Evolutionary conservation across 2,888 invertebrate species (phyloP).

Genomic region (Pyrgus malvae): DNA sequence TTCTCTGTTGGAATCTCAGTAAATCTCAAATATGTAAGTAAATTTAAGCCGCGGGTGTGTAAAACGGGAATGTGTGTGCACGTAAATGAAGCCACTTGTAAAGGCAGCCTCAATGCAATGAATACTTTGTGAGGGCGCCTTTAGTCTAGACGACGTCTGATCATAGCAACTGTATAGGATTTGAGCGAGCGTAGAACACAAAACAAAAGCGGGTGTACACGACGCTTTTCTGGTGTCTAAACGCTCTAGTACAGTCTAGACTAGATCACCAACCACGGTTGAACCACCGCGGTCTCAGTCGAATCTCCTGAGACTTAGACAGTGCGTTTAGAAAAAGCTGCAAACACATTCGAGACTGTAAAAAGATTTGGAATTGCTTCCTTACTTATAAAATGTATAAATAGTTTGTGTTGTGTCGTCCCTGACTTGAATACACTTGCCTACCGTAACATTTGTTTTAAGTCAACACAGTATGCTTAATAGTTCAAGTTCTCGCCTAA

Average conservation of each 20-base stretch:
- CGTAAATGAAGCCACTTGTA: conserved; percentile 26
- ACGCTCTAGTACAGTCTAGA: conserved; percentile 9
- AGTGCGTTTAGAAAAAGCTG: background rate
- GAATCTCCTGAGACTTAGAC: conserved; percentile 14
- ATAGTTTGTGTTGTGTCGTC: conserved; percentile 75
- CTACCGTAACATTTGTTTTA: conserved; percentile 13
- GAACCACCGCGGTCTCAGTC: background rate
- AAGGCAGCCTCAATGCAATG: conserved; percentile 26
- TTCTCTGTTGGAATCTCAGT: conserved; percentile 17
- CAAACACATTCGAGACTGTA: background rate
- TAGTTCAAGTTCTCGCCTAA: background rate
- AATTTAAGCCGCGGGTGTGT: conserved; percentile 12
- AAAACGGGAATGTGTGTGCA: conserved; percentile 21
- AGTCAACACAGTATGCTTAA: conserved; percentile 24
- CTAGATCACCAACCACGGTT: background rate
- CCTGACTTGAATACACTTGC: conserved; percentile 34
- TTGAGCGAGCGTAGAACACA: conserved; percentile 19
- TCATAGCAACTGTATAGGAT: conserved; percentile 24
- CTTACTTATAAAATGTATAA: conserved; percentile 36
- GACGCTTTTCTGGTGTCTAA: conserved; percentile 13
- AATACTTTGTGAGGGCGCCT: conserved; percentile 27
- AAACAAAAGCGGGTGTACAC: conserved; percentile 9
- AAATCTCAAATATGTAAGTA: conserved; percentile 16
- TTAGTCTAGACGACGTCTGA: conserved; percentile 27
- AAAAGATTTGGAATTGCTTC: conserved; percentile 26